These are phyloP conservation scores for Hippasteria phrygiana DNA, from an alignment of 53 echinoderm and acorn worm genomes.

Conservation along the genomic window DNA sequence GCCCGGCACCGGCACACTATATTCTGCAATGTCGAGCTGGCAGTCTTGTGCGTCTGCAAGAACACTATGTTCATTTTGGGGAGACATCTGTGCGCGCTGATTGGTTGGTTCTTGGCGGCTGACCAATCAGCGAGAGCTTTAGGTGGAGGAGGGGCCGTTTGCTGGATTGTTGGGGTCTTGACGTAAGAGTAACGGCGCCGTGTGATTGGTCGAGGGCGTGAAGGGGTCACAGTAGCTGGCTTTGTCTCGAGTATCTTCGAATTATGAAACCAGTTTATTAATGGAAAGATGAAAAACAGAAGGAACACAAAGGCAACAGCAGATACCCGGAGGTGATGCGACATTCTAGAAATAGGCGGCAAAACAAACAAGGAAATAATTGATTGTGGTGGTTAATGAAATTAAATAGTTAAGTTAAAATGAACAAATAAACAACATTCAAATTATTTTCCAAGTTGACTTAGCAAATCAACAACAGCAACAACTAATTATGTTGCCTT, in stretches of 20 bases:
- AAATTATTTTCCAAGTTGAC: no score
- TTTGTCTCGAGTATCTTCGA: background rate
- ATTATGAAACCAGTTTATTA: background rate
- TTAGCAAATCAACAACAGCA: no score
- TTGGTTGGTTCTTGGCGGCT: background rate
- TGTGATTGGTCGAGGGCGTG: constrained; percentile 6
- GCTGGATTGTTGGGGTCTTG: background rate
- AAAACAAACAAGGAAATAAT: no score
- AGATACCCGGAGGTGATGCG: background rate
- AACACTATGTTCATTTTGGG: constrained; percentile 5
- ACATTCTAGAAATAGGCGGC: constrained; percentile 3
- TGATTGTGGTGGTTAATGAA: no score
- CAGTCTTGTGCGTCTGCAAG: constrained; percentile 43
- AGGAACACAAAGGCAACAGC: background rate
- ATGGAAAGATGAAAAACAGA: background rate
- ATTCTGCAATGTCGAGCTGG: constrained; percentile 39
- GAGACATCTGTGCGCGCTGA: background rate
- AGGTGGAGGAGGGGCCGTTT: background rate
- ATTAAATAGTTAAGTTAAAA: no score
- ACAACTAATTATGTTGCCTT: no score
- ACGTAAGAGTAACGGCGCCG: background rate
- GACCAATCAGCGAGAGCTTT: constrained; percentile 20
- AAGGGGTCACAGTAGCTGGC: background rate
- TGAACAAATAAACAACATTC: no score
- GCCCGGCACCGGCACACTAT: constrained; percentile 32